Evolutionary conservation across 2,797 vertebrate species (phyloP), one percentile per base, ranked within the genome.

Genomic region (Typhlichthys eigenmanni): DNA sequence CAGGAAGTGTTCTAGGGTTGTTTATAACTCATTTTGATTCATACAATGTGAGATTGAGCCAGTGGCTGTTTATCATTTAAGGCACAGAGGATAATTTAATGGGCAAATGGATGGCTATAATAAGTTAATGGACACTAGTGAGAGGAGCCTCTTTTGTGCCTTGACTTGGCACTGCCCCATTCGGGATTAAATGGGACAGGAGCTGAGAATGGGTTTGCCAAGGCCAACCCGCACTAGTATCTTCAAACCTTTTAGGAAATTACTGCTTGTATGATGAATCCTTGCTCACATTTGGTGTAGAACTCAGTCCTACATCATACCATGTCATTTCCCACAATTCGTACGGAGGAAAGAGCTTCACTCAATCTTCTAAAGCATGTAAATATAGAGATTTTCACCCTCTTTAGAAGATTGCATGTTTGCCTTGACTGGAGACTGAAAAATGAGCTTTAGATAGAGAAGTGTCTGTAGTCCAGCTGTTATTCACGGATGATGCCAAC

Each of bases 11-110:
- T 83, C 60, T 75, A 62, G 72, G 72, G 56, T 66, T 82, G 64
- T 81, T 83, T 77, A 78, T 74, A 50, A 70, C 60, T 83, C 55
- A 81, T 58, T 78, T 74, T 79, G 74, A 83, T 75, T 83, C 47
- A 80, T 79, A 79, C 45, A 16, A 1, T 64, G 77, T 49, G 62
- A 71, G 68, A 76, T 50, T 58, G 46, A 78, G 66, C 55, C 78
- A 24, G 63, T 70, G 69, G 74, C 71, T 81, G 72, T 81, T 83
- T 75, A 71, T 80, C 76, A 82, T 81, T 73, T 71, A 8, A 64
- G 63, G 58, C 72, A 64, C 58, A 63, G 63, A 69, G 69, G 69
- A 68, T 47, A 71, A 69, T 76, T 82, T 83, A 86, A 82, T 74
- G 63, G 62, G 54, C 71, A 51, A 13, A 8, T 49, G 19, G 62